phyloP scores from a whole-genome alignment of 2,888 invertebrate genomes.

The Leucoma salicis region DNA sequence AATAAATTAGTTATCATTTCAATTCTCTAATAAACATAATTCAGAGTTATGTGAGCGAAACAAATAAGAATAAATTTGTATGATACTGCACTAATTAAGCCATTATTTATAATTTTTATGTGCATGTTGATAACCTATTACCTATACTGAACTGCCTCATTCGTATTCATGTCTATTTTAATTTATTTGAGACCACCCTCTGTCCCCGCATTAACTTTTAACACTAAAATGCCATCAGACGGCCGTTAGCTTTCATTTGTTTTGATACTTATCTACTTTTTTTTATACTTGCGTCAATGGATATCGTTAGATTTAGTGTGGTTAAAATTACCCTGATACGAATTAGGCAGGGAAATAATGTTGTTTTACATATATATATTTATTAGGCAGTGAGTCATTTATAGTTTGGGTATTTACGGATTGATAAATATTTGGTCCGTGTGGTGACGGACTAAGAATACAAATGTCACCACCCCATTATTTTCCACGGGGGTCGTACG shows the following conservation, averaged over 20 bases:
- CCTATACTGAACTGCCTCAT: too few species aligned
- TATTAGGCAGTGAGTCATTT: conserved; percentile 12
- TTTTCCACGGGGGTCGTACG: too few species aligned
- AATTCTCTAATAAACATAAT: too few species aligned
- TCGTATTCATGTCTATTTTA: neutral
- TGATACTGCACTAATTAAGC: too few species aligned
- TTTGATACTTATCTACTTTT: conserved; percentile 8
- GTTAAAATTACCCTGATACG: neutral
- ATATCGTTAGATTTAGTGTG: conserved; percentile 1
- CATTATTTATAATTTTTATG: too few species aligned
- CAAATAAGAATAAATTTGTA: too few species aligned
- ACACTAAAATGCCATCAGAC: conserved; percentile 13
- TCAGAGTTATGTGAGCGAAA: too few species aligned
- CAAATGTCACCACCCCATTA: too few species aligned
- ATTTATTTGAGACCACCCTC: neutral
- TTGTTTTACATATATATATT: conserved; percentile 5
- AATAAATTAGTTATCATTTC: too few species aligned
- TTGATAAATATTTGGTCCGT: neutral
- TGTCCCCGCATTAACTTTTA: conserved; percentile 7
- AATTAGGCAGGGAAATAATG: neutral
- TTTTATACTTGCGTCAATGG: conserved; percentile 1
- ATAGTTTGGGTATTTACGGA: conserved; percentile 4
- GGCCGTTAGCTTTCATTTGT: conserved; percentile 16
- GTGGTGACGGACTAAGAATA: too few species aligned
- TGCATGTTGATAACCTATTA: too few species aligned